Evolutionary conservation across 1,140 invertebrate species (phyloP).

Genomic region (Temnothorax longispinosus): DNA sequence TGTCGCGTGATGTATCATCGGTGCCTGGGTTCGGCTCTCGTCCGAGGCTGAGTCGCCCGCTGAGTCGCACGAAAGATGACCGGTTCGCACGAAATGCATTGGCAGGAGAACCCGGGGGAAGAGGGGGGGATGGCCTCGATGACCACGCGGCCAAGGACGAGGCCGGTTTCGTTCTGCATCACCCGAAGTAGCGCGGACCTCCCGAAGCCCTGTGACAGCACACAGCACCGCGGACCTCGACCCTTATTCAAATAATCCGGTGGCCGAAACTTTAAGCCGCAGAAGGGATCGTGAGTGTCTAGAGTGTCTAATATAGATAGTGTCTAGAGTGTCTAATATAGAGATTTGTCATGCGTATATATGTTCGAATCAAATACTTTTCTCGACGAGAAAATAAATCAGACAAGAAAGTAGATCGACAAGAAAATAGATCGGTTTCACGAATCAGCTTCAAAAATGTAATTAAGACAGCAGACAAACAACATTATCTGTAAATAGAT

Average conservation of each 20-base stretch:
- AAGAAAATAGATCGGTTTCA: too few species aligned
- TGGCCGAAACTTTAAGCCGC: background rate
- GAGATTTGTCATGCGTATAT: background rate
- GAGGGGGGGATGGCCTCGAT: constrained; percentile 50
- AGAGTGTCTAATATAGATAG: background rate
- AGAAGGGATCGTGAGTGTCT: too few species aligned
- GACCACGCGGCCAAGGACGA: constrained; percentile 67
- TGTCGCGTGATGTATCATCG: constrained; percentile 78
- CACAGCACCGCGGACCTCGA: background rate
- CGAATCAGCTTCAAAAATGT: background rate
- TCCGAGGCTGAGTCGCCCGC: constrained; percentile 69
- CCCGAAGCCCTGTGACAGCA: constrained; percentile 40
- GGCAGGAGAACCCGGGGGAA: background rate
- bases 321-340: background rate
- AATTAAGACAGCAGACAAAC: background rate
- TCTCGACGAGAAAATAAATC: background rate
- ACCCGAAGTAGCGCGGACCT: constrained; percentile 37
- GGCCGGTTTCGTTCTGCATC: constrained; percentile 33
- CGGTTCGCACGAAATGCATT: constrained; percentile 56
- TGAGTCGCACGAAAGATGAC: constrained; percentile 73
- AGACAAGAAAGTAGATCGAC: too few species aligned
- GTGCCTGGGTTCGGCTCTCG: constrained; percentile 61
- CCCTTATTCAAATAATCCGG: constrained; percentile 35
- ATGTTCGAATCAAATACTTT: background rate
- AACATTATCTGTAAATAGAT: background rate